Percentiles rank a stretch among this genome's conserved stretches.
These are phyloP conservation scores for Cotesia chilonis DNA, from an alignment of 1,140 invertebrate species.

Conservation along the genomic window DNA sequence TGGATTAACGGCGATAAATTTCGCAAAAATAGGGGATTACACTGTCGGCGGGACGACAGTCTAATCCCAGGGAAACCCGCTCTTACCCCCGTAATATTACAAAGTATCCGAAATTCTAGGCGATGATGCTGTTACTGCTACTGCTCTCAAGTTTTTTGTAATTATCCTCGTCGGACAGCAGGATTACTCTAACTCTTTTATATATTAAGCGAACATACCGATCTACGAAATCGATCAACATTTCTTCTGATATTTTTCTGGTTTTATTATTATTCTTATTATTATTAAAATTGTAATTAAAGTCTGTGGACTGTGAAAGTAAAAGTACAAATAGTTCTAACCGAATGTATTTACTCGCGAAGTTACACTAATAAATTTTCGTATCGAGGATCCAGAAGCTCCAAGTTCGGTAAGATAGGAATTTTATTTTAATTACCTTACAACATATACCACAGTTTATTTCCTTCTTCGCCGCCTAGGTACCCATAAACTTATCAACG, in stretches of 20 bases:
- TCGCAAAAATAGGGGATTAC: constrained; percentile 67
- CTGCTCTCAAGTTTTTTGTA: constrained; percentile 15
- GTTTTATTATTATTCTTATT: too few relatives aligned
- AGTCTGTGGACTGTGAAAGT: too few relatives aligned
- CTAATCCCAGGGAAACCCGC: constrained; percentile 58
- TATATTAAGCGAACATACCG: too few relatives aligned
- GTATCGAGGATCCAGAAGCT: constrained; percentile 28
- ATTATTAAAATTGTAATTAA: too few relatives aligned
- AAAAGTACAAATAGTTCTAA: too few relatives aligned
- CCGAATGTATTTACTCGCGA: not conserved
- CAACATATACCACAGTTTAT: constrained; percentile 23
- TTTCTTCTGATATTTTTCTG: too few relatives aligned
- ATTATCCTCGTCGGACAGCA: not conserved
- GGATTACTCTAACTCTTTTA: constrained; percentile 3
- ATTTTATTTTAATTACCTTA: constrained; percentile 37
- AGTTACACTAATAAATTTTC: constrained; percentile 36
- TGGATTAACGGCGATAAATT: constrained; percentile 68
- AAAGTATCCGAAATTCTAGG: constrained; percentile 6
- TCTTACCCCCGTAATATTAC: constrained; percentile 34
- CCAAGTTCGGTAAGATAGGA: constrained; percentile 1
- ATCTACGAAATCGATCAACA: too few relatives aligned
- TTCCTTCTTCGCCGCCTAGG: not conserved
- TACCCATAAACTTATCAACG: not conserved
- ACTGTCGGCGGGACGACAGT: constrained; percentile 63
- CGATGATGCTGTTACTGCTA: too few relatives aligned